Evolutionary conservation across 2,888 invertebrate genomes (phyloP).

Genomic region (Kryphioiulus occultus): DNA sequence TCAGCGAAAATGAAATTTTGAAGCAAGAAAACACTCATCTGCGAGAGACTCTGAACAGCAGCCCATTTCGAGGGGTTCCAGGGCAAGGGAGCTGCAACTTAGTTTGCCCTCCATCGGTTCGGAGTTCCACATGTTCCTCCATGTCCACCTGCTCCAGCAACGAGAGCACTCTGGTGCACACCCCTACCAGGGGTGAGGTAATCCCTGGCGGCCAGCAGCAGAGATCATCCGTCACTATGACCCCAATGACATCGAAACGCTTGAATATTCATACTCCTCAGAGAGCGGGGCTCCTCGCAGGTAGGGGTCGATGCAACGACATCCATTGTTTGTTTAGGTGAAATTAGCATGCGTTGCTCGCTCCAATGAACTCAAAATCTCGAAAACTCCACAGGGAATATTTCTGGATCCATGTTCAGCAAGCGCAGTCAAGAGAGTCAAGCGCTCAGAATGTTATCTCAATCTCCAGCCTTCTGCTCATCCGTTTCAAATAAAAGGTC

Average conservation of each 20-base stretch:
- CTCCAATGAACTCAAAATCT: background rate
- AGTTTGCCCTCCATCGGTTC: background rate
- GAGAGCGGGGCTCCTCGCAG: background rate
- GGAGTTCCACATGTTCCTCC: background rate
- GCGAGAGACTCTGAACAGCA: background rate
- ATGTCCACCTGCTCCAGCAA: background rate
- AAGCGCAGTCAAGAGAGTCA: constrained; percentile 3
- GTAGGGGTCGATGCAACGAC: constrained; percentile 17
- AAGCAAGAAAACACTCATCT: constrained; percentile 29
- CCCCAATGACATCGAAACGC: constrained; percentile 20
- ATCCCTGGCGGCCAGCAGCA: background rate
- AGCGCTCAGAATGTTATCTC: constrained; percentile 12
- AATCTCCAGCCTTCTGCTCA: constrained; percentile 35
- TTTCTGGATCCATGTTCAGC: background rate
- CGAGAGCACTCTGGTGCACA: background rate
- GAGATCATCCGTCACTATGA: background rate
- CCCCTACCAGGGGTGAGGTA: background rate
- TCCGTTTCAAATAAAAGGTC: constrained; percentile 28
- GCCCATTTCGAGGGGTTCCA: background rate
- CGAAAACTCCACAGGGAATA: constrained; percentile 3
- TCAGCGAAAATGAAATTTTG: background rate
- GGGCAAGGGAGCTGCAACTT: background rate
- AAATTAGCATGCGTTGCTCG: constrained; percentile 15
- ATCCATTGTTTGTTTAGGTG: background rate
- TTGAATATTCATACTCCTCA: constrained; percentile 12